phyloP scores from a whole-genome alignment of 1,140 invertebrate genomes.

The Palaemon carinicauda region DNA sequence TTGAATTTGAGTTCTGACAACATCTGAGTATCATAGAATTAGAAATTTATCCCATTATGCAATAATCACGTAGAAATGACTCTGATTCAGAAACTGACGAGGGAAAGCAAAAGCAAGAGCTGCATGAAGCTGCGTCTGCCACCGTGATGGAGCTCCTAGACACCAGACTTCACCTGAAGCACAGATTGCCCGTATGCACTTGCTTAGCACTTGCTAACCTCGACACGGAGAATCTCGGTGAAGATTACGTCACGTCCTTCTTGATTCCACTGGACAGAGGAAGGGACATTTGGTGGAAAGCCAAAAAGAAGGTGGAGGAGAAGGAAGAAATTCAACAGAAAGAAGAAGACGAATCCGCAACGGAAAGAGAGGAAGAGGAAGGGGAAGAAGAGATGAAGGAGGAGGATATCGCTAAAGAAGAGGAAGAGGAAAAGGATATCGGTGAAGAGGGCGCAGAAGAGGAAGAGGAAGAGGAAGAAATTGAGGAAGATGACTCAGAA shows the following conservation, averaged over 20 bases:
- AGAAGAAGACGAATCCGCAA: background rate
- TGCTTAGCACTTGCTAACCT: constrained; percentile 16
- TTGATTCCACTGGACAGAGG: background rate
- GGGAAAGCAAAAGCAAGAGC: background rate
- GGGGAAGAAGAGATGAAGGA: background rate
- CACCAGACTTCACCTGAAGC: constrained; percentile 12
- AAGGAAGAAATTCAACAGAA: background rate
- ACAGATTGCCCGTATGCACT: constrained; percentile 16
- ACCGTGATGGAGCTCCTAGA: constrained; percentile 18
- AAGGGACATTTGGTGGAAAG: background rate
- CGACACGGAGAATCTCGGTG: background rate
- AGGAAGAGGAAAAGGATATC: background rate
- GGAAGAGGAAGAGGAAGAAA: background rate
- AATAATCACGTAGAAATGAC: no score
- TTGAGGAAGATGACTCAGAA: background rate
- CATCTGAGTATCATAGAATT: no score
- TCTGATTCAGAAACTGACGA: background rate
- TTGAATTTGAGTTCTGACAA: no score
- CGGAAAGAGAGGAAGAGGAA: background rate
- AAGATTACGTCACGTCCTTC: constrained; percentile 22
- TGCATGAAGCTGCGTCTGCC: background rate
- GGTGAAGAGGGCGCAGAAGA: background rate
- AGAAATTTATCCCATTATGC: no score
- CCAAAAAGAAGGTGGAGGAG: background rate
- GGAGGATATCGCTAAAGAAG: background rate